Percentiles rank a stretch among this genome's conserved stretches.
These are phyloP conservation scores for Dromas ardeola DNA, from an alignment of 2,113 vertebrate genomes.

Conservation along the genomic window DNA sequence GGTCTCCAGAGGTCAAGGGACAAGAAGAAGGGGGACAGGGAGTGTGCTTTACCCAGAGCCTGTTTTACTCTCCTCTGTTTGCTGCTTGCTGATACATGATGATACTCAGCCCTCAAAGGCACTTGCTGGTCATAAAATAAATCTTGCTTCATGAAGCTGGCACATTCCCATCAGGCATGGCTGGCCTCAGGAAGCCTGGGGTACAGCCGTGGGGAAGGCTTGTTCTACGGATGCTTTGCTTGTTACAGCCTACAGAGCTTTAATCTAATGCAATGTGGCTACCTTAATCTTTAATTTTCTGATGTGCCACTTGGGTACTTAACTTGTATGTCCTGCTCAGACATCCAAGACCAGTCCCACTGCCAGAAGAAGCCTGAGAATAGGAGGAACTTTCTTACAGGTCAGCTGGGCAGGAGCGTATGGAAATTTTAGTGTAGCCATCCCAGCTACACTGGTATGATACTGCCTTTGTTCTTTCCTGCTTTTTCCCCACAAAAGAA, in stretches of 20 bases:
- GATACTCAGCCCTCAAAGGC: neutral
- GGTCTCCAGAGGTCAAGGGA: neutral
- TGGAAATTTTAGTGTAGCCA: neutral
- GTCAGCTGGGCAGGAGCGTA: neutral
- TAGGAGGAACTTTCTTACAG: neutral
- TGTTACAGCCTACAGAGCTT: fast-evolving
- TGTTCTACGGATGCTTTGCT: neutral
- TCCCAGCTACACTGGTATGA: neutral
- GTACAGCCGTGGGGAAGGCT: neutral
- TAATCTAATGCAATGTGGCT: neutral
- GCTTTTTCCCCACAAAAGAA: neutral
- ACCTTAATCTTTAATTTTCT: neutral
- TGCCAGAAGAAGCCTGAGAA: neutral
- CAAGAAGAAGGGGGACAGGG: neutral
- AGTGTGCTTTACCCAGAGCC: neutral
- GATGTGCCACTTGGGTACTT: too few species aligned
- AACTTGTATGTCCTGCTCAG: neutral
- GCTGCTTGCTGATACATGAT: neutral
- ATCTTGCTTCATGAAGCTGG: neutral
- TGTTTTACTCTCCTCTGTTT: neutral
- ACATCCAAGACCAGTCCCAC: neutral
- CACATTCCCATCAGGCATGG: fast-evolving
- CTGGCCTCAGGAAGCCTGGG: neutral
- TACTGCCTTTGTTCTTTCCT: neutral
- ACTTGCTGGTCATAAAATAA: neutral